Evolutionary conservation across 2,797 vertebrate species (phyloP), one percentile per base, ranked within the genome.

Genomic region (Alcedo quadribrachys): DNA sequence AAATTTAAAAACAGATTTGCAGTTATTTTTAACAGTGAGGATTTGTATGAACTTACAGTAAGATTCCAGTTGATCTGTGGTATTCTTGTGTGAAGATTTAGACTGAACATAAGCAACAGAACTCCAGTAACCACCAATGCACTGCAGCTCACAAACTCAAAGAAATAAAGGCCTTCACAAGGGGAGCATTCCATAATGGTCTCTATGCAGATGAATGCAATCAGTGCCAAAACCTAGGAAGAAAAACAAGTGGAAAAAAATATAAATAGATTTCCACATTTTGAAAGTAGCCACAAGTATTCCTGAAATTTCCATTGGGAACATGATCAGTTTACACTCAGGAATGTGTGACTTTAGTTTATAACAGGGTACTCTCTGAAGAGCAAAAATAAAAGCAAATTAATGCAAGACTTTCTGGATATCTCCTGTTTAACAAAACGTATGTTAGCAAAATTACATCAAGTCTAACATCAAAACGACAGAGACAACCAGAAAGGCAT

Each of bases 101-200:
- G 98, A 87, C 98, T 98, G 98, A 99, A 99, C 96, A 99, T 97
- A 86, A 99, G 96, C 91, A 99, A 98, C 83, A 99, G 97, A 90
- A 98, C 98, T 57, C 98, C 98, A 2, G 99, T 99, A 93, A 99
- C 98, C 95, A 99, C 98, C 42, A 98, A 98, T 9, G 98, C 98
- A 88, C 98, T 99, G 95, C 99, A 99, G 98, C 99, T 99, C 91
- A 99, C 99, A 88, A 99, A 99, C 98, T 99, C 99, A 15, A 99
- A 99, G 96, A 99, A 99, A 97, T 99, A 99, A 91, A 99, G 98
- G 43, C 98, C 99, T 94, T 98, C 98, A 4, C 99, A 99, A 3
- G 98, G 99, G 45, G 98, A 98, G 73, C 99, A 99, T 97, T 98
- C 97, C 98, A 99, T 99, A 96, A 99, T 98, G 30, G 99, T 99